Conservation (phyloP, 2,113 vertebrate species). For the Burhinus bistriatus region DNA sequence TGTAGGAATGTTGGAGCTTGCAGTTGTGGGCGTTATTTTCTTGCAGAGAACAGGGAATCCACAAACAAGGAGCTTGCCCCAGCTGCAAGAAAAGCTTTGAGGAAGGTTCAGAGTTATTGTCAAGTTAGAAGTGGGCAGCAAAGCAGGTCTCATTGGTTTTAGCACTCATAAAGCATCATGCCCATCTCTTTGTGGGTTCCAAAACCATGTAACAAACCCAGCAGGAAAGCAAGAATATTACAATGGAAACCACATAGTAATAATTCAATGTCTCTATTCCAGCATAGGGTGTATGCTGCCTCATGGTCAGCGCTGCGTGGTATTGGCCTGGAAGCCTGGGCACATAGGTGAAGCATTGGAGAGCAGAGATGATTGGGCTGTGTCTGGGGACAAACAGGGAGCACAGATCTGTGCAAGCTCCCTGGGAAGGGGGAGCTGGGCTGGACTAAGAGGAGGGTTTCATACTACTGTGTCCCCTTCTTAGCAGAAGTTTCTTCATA, state of each 20-base stretch:
- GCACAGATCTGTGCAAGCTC: too few relatives aligned
- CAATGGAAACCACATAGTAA: too few relatives aligned
- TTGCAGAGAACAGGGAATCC: neutral
- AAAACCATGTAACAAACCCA: neutral
- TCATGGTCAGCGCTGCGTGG: neutral
- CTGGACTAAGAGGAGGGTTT: neutral
- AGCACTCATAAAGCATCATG: neutral
- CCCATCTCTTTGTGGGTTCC: neutral
- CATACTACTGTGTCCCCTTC: neutral
- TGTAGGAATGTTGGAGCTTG: neutral
- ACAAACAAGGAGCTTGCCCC: neutral
- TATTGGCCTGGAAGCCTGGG: neutral
- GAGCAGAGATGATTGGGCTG: neutral
- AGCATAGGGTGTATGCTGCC: neutral
- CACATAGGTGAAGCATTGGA: neutral
- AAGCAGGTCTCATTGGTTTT: neutral
- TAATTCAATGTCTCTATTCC: neutral
- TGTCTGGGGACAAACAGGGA: neutral
- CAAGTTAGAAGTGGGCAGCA: neutral
- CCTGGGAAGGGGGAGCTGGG: fast-evolving
- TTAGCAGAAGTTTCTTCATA: too few relatives aligned
- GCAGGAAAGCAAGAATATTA: neutral
- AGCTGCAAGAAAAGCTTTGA: neutral
- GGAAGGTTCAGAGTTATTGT: neutral
- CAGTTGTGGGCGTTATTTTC: neutral